Percentiles rank a stretch among this genome's conserved stretches.
Evolutionary conservation across 2,113 vertebrate genomes (phyloP).

Genomic region (Heliornis fulica): DNA sequence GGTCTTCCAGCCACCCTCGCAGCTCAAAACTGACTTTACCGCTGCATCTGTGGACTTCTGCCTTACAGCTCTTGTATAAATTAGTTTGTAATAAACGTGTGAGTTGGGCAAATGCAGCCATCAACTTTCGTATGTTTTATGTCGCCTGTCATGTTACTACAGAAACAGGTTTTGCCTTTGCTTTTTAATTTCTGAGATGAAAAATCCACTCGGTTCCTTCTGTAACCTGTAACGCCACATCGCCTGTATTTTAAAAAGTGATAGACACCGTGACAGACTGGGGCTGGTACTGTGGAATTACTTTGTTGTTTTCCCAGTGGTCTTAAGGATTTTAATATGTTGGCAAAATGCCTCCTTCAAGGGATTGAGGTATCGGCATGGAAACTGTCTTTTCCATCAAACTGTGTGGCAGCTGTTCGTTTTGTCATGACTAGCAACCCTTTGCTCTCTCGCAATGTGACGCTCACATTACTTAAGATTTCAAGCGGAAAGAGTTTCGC

Average conservation of each 20-base stretch:
- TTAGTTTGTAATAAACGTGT: neutral
- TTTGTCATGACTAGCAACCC: neutral
- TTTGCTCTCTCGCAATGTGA: neutral
- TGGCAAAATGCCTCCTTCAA: slow-evolving; percentile 1
- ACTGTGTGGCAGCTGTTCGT: slow-evolving; percentile 6
- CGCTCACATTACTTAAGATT: neutral
- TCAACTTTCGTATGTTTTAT: slow-evolving; percentile 28
- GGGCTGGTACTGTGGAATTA: neutral
- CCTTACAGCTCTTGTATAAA: neutral
- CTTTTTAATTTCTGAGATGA: neutral
- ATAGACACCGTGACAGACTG: neutral
- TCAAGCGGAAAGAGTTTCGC: neutral
- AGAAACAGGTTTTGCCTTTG: neutral
- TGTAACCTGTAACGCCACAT: neutral
- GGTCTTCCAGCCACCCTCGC: neutral
- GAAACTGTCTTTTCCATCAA: neutral
- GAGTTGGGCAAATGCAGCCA: slow-evolving; percentile 5
- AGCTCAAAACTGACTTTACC: neutral
- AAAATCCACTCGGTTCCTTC: neutral
- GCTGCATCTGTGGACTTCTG: slow-evolving; percentile 19
- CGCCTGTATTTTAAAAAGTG: neutral
- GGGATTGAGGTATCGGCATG: neutral
- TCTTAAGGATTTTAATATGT: neutral
- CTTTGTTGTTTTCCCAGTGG: neutral
- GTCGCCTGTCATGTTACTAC: slow-evolving; percentile 4